Evolutionary conservation across 2,797 vertebrate species (phyloP).

Genomic region (Lithobates sylvaticus): DNA sequence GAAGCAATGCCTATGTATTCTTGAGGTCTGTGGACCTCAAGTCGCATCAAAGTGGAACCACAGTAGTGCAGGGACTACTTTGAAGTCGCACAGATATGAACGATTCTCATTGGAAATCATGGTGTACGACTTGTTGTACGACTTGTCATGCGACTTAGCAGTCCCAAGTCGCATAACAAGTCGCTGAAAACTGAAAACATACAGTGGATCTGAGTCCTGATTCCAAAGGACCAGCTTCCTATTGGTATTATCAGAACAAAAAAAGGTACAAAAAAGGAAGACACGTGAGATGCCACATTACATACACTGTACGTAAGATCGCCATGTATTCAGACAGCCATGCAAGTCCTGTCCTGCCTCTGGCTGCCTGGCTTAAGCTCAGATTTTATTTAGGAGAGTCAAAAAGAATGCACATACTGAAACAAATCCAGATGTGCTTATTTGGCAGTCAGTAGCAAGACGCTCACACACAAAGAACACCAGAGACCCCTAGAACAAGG

Average conservation of each 20-base stretch:
- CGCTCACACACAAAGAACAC: conserved; percentile 15
- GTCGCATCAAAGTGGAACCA: no score
- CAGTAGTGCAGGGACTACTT: no score
- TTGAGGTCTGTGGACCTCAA: no score
- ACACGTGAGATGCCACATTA: neutral
- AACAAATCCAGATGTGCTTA: conserved; percentile 57
- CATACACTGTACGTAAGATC: neutral
- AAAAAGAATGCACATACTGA: conserved; percentile 43
- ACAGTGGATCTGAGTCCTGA: neutral
- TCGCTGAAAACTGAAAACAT: no score
- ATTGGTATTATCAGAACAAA: no score
- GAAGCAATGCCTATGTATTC: no score
- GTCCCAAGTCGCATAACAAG: no score
- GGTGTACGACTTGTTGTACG: no score
- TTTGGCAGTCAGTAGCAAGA: conserved; percentile 36
- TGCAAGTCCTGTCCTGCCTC: conserved; percentile 42
- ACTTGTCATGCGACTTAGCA: no score
- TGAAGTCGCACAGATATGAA: no score
- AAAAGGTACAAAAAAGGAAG: neutral
- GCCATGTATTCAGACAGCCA: neutral
- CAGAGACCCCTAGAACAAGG: conserved; percentile 9
- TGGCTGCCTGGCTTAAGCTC: conserved; percentile 22
- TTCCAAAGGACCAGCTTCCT: neutral
- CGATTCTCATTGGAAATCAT: no score
- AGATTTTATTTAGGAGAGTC: conserved; percentile 14